Conservation (phyloP, 2,797 vertebrate species). For the Miichthys miiuy region DNA sequence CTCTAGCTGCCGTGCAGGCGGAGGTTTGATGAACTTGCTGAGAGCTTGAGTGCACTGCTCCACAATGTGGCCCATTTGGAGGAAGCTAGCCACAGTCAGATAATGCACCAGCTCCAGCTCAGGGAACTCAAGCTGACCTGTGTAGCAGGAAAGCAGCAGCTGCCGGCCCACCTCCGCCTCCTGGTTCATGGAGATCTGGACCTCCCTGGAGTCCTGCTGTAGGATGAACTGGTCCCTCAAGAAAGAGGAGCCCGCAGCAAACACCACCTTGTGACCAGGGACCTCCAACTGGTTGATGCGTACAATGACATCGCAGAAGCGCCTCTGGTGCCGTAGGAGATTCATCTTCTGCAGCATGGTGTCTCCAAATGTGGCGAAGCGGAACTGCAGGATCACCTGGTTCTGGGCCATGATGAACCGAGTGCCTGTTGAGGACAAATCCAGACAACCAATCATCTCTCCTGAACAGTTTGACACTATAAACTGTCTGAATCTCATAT, state of each 20-base stretch:
- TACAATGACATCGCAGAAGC: constrained; percentile 97
- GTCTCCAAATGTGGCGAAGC: constrained; percentile 95
- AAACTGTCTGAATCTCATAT: neutral
- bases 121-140: constrained; percentile 94
- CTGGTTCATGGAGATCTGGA: constrained; percentile 95
- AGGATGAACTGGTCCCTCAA: constrained; percentile 98
- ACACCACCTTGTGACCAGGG: constrained; percentile 96
- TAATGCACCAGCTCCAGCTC: constrained; percentile 97
- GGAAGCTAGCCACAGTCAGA: constrained; percentile 96
- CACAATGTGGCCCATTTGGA: constrained; percentile 99
- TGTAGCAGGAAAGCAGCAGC: constrained; percentile 96
- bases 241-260: constrained; percentile 97
- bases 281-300: constrained; percentile 96
- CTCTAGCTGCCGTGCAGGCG: constrained; percentile 78
- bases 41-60: constrained; percentile 98
- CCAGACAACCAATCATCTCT: constrained; percentile 23
- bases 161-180: constrained; percentile 94
- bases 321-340: constrained; percentile 92
- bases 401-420: constrained; percentile 90
- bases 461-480: neutral
- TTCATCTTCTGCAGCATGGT: constrained; percentile 98
- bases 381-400: constrained; percentile 96
- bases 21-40: constrained; percentile 96
- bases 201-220: constrained; percentile 91
- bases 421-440: constrained; percentile 47